These are phyloP conservation scores for fruit fly (Drosophila melanogaster) DNA, from an alignment of 1,140 invertebrate genomes.

Conservation along the genomic window DNA sequence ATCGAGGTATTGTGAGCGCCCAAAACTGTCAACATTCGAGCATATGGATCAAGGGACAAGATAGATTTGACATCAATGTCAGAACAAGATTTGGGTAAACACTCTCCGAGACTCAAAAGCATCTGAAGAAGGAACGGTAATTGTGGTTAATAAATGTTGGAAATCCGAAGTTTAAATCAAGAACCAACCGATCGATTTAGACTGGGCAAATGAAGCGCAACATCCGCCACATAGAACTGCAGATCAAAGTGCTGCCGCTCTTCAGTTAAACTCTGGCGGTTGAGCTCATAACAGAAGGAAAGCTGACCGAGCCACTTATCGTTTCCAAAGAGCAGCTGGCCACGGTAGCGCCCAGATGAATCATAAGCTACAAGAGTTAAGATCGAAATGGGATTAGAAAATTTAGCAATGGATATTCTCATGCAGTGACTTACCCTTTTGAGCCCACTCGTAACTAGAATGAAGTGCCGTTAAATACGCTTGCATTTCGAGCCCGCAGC, in stretches of 20 bases:
- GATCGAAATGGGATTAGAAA: neutral
- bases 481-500: conserved; percentile 76
- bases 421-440: conserved; percentile 59
- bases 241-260: conserved; percentile 79
- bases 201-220: conserved; percentile 53
- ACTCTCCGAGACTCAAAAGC: conserved; percentile 86
- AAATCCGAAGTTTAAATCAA: neutral
- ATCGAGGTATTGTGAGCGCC: conserved; percentile 58
- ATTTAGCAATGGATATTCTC: neutral
- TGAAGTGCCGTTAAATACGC: conserved; percentile 78
- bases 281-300: conserved; percentile 76
- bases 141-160: neutral
- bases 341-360: conserved; percentile 92
- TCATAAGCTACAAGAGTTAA: conserved; percentile 87
- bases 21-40: conserved; percentile 79
- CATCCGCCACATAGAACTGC: conserved; percentile 73
- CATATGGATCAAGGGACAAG: conserved; percentile 86
- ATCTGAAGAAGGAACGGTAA: conserved; percentile 31
- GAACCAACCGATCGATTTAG: conserved; percentile 63
- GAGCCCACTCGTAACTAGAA: conserved; percentile 77
- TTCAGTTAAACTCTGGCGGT: conserved; percentile 52
- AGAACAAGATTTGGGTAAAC: conserved; percentile 89
- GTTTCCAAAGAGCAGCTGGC: conserved; percentile 92
- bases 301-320: conserved; percentile 92
- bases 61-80: conserved; percentile 87